Evolutionary conservation across 2,888 invertebrate species (phyloP).

Genomic region (Drosophila mayaguana): DNA sequence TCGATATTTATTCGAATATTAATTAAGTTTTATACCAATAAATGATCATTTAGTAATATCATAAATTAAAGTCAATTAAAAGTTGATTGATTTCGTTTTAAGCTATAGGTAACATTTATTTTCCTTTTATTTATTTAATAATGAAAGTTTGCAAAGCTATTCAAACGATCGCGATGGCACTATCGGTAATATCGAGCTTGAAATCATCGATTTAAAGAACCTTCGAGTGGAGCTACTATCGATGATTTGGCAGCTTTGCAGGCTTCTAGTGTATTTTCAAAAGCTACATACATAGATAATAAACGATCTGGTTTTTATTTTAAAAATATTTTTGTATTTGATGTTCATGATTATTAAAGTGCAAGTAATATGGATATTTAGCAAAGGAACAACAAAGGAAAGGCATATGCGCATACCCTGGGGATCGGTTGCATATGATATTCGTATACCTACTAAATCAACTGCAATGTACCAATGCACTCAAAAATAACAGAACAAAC

Average conservation of each 20-base stretch:
- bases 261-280: too few relatives aligned
- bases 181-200: too few relatives aligned
- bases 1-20: too few relatives aligned
- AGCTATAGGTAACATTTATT: too few relatives aligned
- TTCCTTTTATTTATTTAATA: too few relatives aligned
- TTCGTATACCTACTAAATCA: slow-evolving; percentile 25
- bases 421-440: slow-evolving; percentile 22
- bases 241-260: neutral
- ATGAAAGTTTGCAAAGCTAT: too few relatives aligned
- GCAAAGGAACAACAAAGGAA: slow-evolving; percentile 40
- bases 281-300: neutral
- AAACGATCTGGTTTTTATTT: neutral
- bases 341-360: slow-evolving; percentile 41
- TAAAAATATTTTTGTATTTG: slow-evolving; percentile 1
- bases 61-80: too few relatives aligned
- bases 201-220: too few relatives aligned
- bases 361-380: slow-evolving; percentile 29
- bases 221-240: neutral
- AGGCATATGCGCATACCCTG: slow-evolving; percentile 31
- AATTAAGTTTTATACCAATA: too few relatives aligned
- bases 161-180: too few relatives aligned
- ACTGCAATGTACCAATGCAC: slow-evolving; percentile 17
- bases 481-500: slow-evolving; percentile 17
- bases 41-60: too few relatives aligned
- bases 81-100: too few relatives aligned